Percentiles rank a stretch among this genome's conserved stretches.
These are phyloP conservation scores for Pachyrhynchus sulphureomaculatus DNA, from an alignment of 1,140 invertebrate species.

Conservation along the genomic window DNA sequence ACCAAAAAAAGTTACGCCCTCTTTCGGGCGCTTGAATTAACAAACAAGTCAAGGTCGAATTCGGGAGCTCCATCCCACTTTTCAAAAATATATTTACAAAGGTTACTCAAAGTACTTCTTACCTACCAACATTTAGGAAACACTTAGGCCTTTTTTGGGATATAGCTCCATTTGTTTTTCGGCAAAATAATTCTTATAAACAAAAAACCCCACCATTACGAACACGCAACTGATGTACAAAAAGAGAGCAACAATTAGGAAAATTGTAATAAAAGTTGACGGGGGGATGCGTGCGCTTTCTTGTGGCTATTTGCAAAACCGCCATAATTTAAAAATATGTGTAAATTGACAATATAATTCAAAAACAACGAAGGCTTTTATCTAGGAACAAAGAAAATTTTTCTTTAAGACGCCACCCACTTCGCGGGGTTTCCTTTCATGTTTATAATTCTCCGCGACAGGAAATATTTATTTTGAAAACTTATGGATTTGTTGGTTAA, in stretches of 20 bases:
- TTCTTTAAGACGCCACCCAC: not conserved
- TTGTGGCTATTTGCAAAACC: constrained; percentile 7
- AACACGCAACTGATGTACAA: constrained; percentile 19
- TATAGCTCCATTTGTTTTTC: constrained; percentile 7
- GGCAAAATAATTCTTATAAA: constrained; percentile 15
- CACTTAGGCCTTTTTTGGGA: not conserved
- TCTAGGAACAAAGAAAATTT: not conserved
- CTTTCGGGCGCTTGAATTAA: no score
- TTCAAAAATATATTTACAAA: not conserved
- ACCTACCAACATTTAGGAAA: not conserved
- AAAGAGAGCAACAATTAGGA: constrained; percentile 13
- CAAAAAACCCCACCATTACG: constrained; percentile 23
- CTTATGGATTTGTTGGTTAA: no score
- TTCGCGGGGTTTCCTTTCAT: no score
- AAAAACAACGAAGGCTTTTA: no score
- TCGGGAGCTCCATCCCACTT: not conserved
- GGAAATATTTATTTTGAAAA: no score
- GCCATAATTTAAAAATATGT: no score
- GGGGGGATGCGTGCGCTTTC: constrained; percentile 9
- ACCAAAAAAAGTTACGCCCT: no score
- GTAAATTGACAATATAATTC: no score
- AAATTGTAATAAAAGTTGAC: constrained; percentile 15
- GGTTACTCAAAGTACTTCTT: not conserved
- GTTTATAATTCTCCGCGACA: no score
- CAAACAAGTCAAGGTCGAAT: not conserved